Base-by-base conservation (phyloP, 2,113 vertebrate species). In the Dicrurus megarhynchus region DNA sequence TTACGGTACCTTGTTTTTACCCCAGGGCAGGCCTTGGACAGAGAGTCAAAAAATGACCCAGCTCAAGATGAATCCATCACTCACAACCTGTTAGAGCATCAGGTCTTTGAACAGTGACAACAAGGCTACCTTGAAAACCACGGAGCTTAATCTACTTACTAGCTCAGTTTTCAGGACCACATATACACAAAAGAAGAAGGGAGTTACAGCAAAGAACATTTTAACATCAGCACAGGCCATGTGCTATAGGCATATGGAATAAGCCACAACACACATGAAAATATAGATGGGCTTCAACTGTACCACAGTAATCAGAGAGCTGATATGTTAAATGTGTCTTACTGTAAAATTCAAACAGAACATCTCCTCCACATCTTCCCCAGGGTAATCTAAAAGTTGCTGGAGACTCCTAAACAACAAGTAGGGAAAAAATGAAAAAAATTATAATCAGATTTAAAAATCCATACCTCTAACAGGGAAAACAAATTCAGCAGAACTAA, bases 311-410 rank as follows among this genome's bases (percentile, higher is more conserved):
- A 70, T 44, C 18, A 79, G 39, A 76, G 32, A 65, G 50, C 0
- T n/a, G 24, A 12, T 28, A 46, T 4, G 7, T 57, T 90, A 87
- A 76, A 74, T 24, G 32, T 42, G 13, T 84, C 98, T 98, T 98
- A 99, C 99, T 70, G 99, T 98, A 96, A 99, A 99, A 97, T 98
- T 99, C 95, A 99, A 99, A 96, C 99, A 99, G 98, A 99, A 99
- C 2, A 96, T 97, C 44, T 99, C 99, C 95, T 99, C 99, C 28
- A 99, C 93, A 47, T 99, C 99, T 61, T 98, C 98, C 16, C 98
- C 99, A 1, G 99, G 98, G 57, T 99, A 99, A 97, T 99, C 99
- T 76, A 99, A 82, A 94, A 99, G 98, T 56, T 99, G 98, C 77
- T 99, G 99, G 75, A 99, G 98, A 98, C 99, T 99, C 98, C 99